Conservation (phyloP, 2,113 vertebrate genomes). For the Candoia aspera region DNA sequence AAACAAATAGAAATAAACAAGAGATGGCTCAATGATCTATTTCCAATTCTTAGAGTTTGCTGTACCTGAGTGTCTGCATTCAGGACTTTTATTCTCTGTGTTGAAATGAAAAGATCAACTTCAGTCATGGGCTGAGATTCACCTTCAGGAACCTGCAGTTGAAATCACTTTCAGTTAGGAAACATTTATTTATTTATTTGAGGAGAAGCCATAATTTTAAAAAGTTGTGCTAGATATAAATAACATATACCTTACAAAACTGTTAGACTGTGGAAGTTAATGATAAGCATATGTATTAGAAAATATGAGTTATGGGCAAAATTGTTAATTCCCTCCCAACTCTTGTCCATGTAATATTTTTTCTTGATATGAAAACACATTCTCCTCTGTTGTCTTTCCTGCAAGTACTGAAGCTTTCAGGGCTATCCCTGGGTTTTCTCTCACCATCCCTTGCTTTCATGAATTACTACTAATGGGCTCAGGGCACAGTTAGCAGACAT, state of each 20-base stretch:
- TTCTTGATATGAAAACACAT: background rate
- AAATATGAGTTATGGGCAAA: slow-evolving; percentile 36
- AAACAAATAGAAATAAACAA: background rate
- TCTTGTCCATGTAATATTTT: background rate
- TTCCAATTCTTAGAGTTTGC: background rate
- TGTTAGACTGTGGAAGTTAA: slow-evolving; percentile 60
- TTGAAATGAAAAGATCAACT: slow-evolving; percentile 98
- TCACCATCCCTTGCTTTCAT: background rate
- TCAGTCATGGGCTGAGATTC: slow-evolving; percentile 93
- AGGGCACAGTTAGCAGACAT: background rate
- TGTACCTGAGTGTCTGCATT: slow-evolving; percentile 96
- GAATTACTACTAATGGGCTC: background rate
- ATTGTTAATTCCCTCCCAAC: background rate
- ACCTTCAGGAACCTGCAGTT: slow-evolving; percentile 84
- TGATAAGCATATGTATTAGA: slow-evolving; percentile 48
- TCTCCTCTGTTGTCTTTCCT: background rate
- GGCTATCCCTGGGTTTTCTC: background rate
- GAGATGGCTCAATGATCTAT: background rate
- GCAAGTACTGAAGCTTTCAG: background rate
- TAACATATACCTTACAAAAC: slow-evolving; percentile 47
- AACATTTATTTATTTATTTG: background rate
- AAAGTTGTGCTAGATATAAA: slow-evolving; percentile 57
- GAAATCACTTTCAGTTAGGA: slow-evolving; percentile 7
- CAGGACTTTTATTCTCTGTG: slow-evolving; percentile 96
- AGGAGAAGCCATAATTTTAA: background rate